Base-by-base conservation (phyloP, 2,888 invertebrate species). In the Tinea trinotella region DNA sequence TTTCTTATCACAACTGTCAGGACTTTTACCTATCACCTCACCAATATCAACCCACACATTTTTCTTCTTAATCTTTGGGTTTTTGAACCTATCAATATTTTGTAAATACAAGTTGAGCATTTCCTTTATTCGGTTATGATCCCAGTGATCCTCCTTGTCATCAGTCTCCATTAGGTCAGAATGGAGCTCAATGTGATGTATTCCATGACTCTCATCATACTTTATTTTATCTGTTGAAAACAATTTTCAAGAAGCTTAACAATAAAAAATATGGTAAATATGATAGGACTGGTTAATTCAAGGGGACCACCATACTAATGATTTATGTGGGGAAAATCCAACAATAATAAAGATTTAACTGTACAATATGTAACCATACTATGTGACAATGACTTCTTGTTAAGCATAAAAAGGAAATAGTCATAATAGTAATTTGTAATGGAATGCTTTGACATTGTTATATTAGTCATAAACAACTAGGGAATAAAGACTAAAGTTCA, bases 51-150 rank as follows among this genome's bases (percentile, higher is more conserved):
- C 64, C 85, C 85, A 85, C 0, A 84, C 70, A 68, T 74, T 79
- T 56, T 82, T 85, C 63, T 85, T 85, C 52, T 72, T 81, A 1
- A 82, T 76, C 70, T 83, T 83, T 9, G 82, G 81, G 57, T 77
- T 79, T 55, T 83, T 65, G 57, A 85, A 85, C 58, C 75, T 75
- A 2, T 81, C 78, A 54, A 81, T 57, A 46, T 85, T 80, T 57
- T 80, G 70, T 53, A 83, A 58, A 58, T 85, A 85, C 15, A 76
- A 59, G 52, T 72, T 70, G 5, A 85, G 61, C 61, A 85, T 68
- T 15, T 67, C 61, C 55, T 65, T 65, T 6, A 75, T 77, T 57
- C 69, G 76, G 52, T 67, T 68, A 17, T 71, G 67, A 53, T 82
- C 81, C 84, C 84, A 84, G 54, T 77, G 78, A 57, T 84, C 83